A percentile compares a stretch with the other conserved stretches of the same genome.
These are phyloP conservation scores for Babylonia areolata DNA, from an alignment of 1,140 invertebrate species.

Conservation along the genomic window DNA sequence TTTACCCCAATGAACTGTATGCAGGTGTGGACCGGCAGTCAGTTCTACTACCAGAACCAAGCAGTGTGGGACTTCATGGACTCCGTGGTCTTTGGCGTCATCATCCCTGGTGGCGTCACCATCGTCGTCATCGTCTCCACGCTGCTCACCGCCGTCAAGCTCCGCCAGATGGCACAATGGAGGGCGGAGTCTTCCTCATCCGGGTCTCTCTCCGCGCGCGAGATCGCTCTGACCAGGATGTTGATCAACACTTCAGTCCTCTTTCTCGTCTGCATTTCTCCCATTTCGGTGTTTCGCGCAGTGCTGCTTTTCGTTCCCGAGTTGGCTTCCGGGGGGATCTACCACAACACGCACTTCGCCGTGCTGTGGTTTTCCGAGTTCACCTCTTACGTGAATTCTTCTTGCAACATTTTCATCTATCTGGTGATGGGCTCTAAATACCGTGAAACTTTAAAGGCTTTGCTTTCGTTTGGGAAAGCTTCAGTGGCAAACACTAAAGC, in stretches of 20 bases:
- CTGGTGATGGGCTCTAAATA: neutral
- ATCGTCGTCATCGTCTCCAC: neutral
- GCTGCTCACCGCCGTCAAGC: constrained; percentile 5
- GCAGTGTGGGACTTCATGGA: neutral
- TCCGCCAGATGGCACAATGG: neutral
- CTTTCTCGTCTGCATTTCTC: neutral
- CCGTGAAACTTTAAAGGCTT: neutral
- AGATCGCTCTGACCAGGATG: constrained; percentile 1
- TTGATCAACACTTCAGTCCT: neutral
- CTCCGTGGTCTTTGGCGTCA: constrained; percentile 13
- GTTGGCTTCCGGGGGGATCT: neutral
- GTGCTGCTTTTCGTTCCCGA: neutral
- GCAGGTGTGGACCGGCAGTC: neutral
- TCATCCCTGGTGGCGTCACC: neutral
- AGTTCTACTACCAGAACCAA: constrained; percentile 15
- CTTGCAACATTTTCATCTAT: neutral
- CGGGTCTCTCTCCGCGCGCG: neutral
- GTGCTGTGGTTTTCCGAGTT: neutral
- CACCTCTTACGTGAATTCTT: neutral
- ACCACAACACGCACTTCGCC: constrained; percentile 9
- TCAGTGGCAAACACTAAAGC: too few species aligned
- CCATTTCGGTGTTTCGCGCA: neutral
- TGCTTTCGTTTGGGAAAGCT: neutral
- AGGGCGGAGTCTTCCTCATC: neutral
- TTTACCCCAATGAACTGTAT: neutral